Evolutionary conservation across 2,113 vertebrate genomes (phyloP), one percentile per base, ranked within the genome.

Genomic region (Eurystomus gularis): DNA sequence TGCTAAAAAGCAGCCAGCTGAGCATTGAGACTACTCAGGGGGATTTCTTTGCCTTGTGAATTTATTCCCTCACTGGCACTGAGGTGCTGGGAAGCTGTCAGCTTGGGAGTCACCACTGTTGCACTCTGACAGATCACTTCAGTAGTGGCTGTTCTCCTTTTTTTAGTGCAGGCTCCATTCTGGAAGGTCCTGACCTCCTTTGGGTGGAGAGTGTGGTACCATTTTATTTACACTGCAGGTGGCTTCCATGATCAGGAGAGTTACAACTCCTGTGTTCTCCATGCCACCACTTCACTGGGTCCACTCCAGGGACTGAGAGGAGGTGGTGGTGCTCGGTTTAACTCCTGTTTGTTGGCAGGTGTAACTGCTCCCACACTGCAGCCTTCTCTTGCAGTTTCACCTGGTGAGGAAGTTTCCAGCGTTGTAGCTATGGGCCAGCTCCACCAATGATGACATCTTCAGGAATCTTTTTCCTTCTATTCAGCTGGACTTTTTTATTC

Each of bases 1-100:
- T 97, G 97, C 97, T 97, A 97, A 98, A 97, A 98, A 96, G 76
- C 97, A 97, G 94, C 69, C 73, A 86, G 82, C 92, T 93, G 94
- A 97, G 94, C 83, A 79, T 82, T 96, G 93, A 79, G 88, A 81
- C 92, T 96, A 97, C 96, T 97, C 88, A 91, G 79, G 94, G 96
- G 95, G 86, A 75, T 91, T 97, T 97, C 94, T 95, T 96, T 96
- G 96, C 91, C 93, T 97, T 96, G 82, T 93, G 77, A 97, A 97
- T 96, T 97, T 93, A 94, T 97, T 96, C 96, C 82, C 73, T 96
- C 71, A 39, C 57, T 76, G 95, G 95, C 89, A 94, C 77, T 0
- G 0, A 64, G 65, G 70, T 92, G 81, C 88, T 92, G 95, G 65
- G 62, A 97, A 80, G 87, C 85, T 97, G 96, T 94, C 81, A 91